Evolutionary conservation across 1,140 invertebrate species (phyloP).

Genomic region (Drosophila ogumai): DNA sequence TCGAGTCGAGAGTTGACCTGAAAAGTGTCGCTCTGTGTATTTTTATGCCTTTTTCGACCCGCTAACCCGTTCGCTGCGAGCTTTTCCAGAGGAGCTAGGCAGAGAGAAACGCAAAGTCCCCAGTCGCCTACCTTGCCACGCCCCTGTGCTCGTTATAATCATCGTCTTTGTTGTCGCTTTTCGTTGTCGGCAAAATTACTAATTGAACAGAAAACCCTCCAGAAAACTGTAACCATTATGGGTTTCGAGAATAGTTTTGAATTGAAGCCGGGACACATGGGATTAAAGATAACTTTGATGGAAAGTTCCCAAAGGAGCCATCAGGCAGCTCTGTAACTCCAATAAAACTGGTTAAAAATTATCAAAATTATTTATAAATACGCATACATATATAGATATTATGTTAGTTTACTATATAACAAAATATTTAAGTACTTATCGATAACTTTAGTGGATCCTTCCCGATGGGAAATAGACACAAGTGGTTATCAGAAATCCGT

Average conservation of each 20-base stretch:
- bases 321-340: background rate
- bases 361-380: background rate
- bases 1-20: conserved; percentile 74
- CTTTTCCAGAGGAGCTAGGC: conserved; percentile 1
- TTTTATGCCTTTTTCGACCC: conserved; percentile 23
- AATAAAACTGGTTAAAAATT: background rate
- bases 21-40: conserved; percentile 58
- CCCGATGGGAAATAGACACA: conserved; percentile 1
- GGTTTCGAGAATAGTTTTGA: conserved; percentile 15
- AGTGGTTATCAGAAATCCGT: conserved; percentile 9
- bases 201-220: conserved; percentile 39
- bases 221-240: background rate
- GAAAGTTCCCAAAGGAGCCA: background rate
- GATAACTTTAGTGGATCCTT: conserved; percentile 13
- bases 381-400: background rate
- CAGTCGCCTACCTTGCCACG: conserved; percentile 4
- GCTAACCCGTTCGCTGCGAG: conserved; percentile 13
- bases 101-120: background rate
- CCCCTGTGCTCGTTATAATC: conserved; percentile 25
- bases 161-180: conserved; percentile 2
- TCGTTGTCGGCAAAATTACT: conserved; percentile 36
- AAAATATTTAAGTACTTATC: background rate
- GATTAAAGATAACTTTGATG: conserved; percentile 25
- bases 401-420: background rate
- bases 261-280: conserved; percentile 2